Evolutionary conservation across 2,797 vertebrate species (phyloP).

Genomic region (Psittacula echo): DNA sequence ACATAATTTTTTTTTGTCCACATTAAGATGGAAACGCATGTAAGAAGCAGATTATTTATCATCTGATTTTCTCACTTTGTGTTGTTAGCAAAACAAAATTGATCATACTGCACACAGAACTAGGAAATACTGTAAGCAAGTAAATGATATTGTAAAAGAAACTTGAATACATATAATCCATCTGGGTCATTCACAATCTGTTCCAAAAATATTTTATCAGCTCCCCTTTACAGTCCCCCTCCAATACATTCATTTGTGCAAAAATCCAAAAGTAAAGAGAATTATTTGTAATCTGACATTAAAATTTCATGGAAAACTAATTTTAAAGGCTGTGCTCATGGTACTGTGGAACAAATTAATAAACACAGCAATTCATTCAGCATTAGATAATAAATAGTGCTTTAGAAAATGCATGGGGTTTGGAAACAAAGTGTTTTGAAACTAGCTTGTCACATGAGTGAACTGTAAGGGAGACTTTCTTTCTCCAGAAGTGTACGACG

Average conservation of each 20-base stretch:
- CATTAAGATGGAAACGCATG: neutral
- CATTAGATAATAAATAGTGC: neutral
- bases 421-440: conserved; percentile 36
- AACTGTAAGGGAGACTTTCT: neutral
- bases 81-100: neutral
- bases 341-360: neutral
- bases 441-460: neutral
- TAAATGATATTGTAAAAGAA: neutral
- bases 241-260: neutral
- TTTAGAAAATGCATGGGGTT: conserved; percentile 27
- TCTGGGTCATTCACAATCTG: neutral
- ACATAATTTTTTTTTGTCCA: neutral
- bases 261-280: neutral
- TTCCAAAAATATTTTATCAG: neutral
- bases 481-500: neutral
- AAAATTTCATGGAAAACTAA: neutral
- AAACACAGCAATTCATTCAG: neutral
- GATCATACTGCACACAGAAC: neutral
- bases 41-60: neutral
- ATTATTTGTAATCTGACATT: neutral
- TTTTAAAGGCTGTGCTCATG: neutral
- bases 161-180: neutral
- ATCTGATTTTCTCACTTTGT: neutral
- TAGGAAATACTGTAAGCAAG: neutral
- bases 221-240: neutral